Base-by-base conservation (phyloP, 2,113 vertebrate species). In the Apeltes quadracus region DNA sequence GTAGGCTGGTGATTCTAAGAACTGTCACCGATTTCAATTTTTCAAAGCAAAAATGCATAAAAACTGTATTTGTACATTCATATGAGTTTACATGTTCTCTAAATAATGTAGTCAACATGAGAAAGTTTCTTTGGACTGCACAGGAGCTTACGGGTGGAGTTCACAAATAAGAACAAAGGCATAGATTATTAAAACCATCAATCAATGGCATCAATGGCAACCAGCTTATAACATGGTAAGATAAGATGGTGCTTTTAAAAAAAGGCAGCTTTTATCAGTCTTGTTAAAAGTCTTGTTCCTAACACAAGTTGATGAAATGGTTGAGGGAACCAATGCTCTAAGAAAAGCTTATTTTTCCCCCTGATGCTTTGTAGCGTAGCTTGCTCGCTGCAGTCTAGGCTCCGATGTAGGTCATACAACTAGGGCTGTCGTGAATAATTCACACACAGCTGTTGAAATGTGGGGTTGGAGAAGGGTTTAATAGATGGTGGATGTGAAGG, bases 371-470 rank as follows among this genome's bases (percentile, higher is more conserved):
- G 46, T 66, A 48, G 57, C 76, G 69, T 70, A 39, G 53, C 56
- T 81, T 50, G 43, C 69, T 83, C 53, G 78, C 83, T 66, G 50
- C 55, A 79, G 82, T 81, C 84, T 75, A 68, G 66, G 72, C 83
- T 55, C 66, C n/a, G 27, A 93, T 93, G 74, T 92, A 90, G 91
- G 93, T 93, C 91, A 92, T 46, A 72, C 87, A 92, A 91, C 53
- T 88, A 79, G 91, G 87, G 65, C 88, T 87, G 66, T 56, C 83
- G 89, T 93, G 81, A 93, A 93, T 94, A 84, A 93, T 93, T 93
- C 67, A 93, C 44, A 62, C 69, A 18, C 82, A 87, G 81, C 84
- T 84, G 86, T 84, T 57, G 53, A 87, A 71, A 81, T 69, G 58
- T 51, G 69, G 57, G 55, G 62, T 67, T 72, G 71, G 32, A 69